Percentiles rank a stretch among this genome's conserved stretches.
Evolutionary conservation across 2,888 invertebrate genomes (phyloP).

Genomic region (Crioceris asparagi): DNA sequence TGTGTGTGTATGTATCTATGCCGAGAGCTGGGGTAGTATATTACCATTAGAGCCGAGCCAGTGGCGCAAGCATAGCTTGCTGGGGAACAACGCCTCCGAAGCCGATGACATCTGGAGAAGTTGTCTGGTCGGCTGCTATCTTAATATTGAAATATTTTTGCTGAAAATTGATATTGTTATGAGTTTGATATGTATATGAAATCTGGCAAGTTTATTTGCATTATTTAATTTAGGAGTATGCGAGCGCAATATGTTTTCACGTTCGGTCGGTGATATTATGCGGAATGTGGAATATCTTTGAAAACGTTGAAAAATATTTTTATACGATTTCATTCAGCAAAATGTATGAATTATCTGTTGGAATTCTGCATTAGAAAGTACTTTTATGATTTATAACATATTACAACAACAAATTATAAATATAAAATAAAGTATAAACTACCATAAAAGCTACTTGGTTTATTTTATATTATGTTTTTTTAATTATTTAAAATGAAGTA

Average conservation of each 20-base stretch:
- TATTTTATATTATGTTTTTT: no score
- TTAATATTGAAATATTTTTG: conserved; percentile 31
- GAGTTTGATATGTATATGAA: conserved; percentile 18
- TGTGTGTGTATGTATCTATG: conserved; percentile 35
- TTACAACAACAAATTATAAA: no score
- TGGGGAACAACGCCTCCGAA: no score
- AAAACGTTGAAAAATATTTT: not conserved
- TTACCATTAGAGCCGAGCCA: conserved; percentile 32
- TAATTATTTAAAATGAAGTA: no score
- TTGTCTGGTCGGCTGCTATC: conserved; percentile 16
- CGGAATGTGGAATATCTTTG: not conserved
- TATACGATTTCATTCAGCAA: no score
- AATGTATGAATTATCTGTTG: no score
- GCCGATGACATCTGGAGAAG: not conserved
- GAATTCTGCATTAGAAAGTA: no score
- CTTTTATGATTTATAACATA: no score
- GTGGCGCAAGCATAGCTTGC: no score
- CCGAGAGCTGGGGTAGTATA: conserved; percentile 33
- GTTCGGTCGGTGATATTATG: no score
- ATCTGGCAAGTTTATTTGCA: conserved; percentile 9
- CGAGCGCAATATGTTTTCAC: conserved; percentile 1
- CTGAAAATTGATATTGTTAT: conserved; percentile 30
- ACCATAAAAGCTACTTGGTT: no score
- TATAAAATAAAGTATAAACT: no score
- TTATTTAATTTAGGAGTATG: conserved; percentile 8